A percentile compares a stretch with the other conserved stretches of the same genome.
phyloP scores from a whole-genome alignment of 2,113 vertebrate species.

The Silurus glanis region DNA sequence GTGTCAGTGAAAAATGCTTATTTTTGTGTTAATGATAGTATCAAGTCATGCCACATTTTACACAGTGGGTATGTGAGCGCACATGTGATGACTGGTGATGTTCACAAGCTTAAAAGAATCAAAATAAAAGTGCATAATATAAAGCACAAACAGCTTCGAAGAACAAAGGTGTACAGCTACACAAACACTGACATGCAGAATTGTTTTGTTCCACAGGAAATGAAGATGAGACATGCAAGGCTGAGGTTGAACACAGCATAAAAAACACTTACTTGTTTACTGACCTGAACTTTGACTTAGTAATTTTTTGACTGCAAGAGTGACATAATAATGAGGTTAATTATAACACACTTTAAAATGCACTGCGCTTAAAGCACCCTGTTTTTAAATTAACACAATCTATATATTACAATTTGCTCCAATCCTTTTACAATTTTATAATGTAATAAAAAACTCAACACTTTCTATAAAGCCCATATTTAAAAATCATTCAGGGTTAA shows the following conservation, averaged over 20 bases:
- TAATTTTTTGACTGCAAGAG: slow-evolving; percentile 90
- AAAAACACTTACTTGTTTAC: slow-evolving; percentile 65
- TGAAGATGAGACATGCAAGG: slow-evolving; percentile 29
- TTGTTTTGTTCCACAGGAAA: neutral
- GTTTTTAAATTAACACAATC: neutral
- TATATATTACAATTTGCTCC: neutral
- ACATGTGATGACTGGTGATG: neutral
- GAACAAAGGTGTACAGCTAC: neutral
- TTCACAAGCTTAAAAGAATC: neutral
- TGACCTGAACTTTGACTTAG: slow-evolving; percentile 98
- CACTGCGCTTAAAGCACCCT: neutral
- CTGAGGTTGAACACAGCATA: slow-evolving; percentile 9
- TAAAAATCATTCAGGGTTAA: neutral
- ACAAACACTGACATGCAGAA: slow-evolving; percentile 32
- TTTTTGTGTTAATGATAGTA: neutral
- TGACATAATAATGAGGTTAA: slow-evolving; percentile 57
- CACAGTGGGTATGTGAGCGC: no score
- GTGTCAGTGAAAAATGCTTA: neutral
- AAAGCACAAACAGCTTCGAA: neutral
- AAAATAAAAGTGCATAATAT: neutral
- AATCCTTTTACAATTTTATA: neutral
- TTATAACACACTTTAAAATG: slow-evolving; percentile 11
- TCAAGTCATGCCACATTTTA: no score
- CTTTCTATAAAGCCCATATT: neutral
- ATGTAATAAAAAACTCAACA: neutral